phyloP scores from a whole-genome alignment of 2,113 vertebrate genomes.

The Phocoena sinus region DNA sequence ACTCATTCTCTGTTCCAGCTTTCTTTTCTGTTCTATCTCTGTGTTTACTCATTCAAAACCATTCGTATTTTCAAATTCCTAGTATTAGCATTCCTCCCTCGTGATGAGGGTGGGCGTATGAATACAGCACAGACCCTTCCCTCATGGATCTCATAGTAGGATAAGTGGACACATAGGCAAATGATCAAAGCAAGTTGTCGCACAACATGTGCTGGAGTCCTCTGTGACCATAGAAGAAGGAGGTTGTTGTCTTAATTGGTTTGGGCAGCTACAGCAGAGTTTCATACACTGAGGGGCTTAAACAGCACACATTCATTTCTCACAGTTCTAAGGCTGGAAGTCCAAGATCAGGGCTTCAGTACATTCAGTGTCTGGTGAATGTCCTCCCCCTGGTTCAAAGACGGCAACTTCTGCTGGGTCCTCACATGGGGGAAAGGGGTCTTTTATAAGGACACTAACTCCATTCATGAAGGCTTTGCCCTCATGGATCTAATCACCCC shows the following conservation, averaged over 20 bases:
- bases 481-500: background rate
- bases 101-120: background rate
- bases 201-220: background rate
- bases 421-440: fast-evolving
- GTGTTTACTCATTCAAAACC: background rate
- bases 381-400: too few species aligned
- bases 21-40: background rate
- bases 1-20: background rate
- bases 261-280: background rate
- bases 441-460: background rate
- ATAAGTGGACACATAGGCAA: fast-evolving
- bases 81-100: fast-evolving
- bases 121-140: background rate
- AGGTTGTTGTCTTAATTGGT: background rate
- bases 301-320: background rate
- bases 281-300: too few species aligned
- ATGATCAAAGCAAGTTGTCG: background rate
- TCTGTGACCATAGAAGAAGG: background rate
- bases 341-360: background rate
- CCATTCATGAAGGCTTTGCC: background rate
- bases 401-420: fast-evolving
- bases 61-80: background rate
- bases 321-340: background rate
- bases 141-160: too few species aligned
- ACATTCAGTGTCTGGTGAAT: background rate